phyloP scores from a whole-genome alignment of 2,113 vertebrate genomes.

The Crocuta crocuta region DNA sequence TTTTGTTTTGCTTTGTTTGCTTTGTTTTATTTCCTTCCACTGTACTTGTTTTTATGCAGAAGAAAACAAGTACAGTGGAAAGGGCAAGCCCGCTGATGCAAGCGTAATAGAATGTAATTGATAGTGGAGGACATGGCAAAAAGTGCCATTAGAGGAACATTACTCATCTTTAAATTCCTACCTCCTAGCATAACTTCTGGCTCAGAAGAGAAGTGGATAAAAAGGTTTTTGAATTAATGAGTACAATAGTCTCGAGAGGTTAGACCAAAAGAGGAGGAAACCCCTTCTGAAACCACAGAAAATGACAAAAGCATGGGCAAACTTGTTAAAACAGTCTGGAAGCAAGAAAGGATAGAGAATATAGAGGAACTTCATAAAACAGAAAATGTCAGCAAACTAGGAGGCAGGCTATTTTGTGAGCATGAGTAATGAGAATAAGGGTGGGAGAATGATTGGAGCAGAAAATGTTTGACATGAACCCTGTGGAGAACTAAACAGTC shows the following conservation, averaged over 20 bases:
- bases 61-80: neutral
- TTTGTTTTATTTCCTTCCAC: neutral
- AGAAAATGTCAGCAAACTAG: neutral
- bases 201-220: neutral
- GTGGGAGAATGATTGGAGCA: neutral
- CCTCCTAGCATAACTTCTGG: neutral
- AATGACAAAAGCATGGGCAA: neutral
- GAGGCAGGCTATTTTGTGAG: neutral
- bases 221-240: constrained; percentile 28
- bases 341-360: neutral
- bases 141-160: neutral
- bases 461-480: neutral
- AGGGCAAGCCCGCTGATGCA: neutral
- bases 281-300: neutral
- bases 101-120: neutral
- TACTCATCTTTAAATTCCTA: neutral
- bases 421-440: neutral
- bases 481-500: neutral
- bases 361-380: neutral
- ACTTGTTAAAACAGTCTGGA: neutral
- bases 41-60: neutral
- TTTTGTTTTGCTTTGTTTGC: neutral
- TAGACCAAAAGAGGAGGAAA: neutral
- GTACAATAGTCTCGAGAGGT: neutral
- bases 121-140: neutral